Conservation (phyloP, 2,113 vertebrate genomes). For the Oryzias javanicus region DNA sequence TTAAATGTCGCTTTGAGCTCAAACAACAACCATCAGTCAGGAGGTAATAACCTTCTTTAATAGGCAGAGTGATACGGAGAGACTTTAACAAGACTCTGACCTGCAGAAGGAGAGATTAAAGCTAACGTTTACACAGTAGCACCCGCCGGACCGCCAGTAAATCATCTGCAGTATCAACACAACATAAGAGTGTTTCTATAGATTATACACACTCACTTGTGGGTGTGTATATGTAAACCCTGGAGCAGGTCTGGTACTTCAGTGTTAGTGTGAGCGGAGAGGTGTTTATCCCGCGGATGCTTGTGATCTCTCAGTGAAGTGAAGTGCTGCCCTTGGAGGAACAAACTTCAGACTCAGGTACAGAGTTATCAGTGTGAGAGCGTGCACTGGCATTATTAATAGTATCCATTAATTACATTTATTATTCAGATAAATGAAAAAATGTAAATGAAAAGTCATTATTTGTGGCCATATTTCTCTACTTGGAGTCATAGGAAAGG, state of each 20-base stretch:
- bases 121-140: constrained; percentile 78
- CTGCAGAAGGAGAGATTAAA: constrained; percentile 65
- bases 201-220: constrained; percentile 79
- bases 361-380: constrained; percentile 14
- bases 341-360: background rate
- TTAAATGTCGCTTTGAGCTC: constrained; percentile 45
- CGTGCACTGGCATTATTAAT: constrained; percentile 5
- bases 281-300: constrained; percentile 71
- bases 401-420: too few species aligned
- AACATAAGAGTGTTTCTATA: constrained; percentile 77
- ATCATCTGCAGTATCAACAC: constrained; percentile 78
- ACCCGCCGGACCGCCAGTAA: constrained; percentile 56
- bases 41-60: constrained; percentile 57
- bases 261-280: constrained; percentile 56
- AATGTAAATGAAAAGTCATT: too few species aligned
- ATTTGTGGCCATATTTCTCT: too few species aligned
- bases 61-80: constrained; percentile 48
- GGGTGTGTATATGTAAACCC: constrained; percentile 72
- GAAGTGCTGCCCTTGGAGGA: constrained; percentile 45
- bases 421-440: too few species aligned
- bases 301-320: constrained; percentile 62
- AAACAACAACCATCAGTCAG: constrained; percentile 57
- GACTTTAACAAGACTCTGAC: constrained; percentile 56
- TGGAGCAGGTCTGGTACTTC: constrained; percentile 62
- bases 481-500: too few species aligned